A percentile compares a stretch with the other conserved stretches of the same genome.
These are phyloP conservation scores for Semotilus atromaculatus DNA, from an alignment of 2,797 vertebrate species.

Conservation along the genomic window DNA sequence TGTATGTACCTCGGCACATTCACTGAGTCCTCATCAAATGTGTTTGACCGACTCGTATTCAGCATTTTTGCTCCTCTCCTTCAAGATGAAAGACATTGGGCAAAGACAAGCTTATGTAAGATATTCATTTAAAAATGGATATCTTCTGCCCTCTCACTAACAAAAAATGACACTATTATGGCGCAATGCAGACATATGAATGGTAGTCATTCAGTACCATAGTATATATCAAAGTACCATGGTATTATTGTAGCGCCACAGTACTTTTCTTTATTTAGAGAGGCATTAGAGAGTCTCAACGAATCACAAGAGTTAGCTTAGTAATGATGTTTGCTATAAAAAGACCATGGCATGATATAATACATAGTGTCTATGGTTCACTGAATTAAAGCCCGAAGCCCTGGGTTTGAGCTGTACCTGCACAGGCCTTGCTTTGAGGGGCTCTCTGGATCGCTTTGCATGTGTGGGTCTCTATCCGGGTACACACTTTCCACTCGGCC, in stretches of 20 bases:
- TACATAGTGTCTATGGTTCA: background rate
- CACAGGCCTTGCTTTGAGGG: slow-evolving; percentile 63
- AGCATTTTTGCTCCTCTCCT: slow-evolving; percentile 74
- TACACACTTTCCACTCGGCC: slow-evolving; percentile 65
- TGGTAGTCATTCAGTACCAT: background rate
- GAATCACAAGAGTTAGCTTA: background rate
- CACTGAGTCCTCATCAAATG: slow-evolving; percentile 58
- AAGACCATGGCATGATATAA: background rate
- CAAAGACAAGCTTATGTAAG: slow-evolving; percentile 46
- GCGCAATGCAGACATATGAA: background rate
- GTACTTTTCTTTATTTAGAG: background rate
- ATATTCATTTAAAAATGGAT: slow-evolving; percentile 23
- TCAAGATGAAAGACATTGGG: slow-evolving; percentile 50
- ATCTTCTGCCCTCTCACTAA: slow-evolving; percentile 4
- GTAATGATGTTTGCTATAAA: background rate
- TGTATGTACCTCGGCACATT: slow-evolving; percentile 62
- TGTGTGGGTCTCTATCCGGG: slow-evolving; percentile 59
- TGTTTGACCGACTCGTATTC: slow-evolving; percentile 69
- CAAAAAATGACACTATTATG: background rate
- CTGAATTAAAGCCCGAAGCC: background rate
- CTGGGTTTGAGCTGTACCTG: slow-evolving; percentile 62
- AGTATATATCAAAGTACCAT: background rate
- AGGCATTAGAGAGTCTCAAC: background rate
- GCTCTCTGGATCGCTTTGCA: slow-evolving; percentile 48
- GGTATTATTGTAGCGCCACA: background rate